Conservation (phyloP, 2,113 vertebrate species). For the Canis aureus region DNA sequence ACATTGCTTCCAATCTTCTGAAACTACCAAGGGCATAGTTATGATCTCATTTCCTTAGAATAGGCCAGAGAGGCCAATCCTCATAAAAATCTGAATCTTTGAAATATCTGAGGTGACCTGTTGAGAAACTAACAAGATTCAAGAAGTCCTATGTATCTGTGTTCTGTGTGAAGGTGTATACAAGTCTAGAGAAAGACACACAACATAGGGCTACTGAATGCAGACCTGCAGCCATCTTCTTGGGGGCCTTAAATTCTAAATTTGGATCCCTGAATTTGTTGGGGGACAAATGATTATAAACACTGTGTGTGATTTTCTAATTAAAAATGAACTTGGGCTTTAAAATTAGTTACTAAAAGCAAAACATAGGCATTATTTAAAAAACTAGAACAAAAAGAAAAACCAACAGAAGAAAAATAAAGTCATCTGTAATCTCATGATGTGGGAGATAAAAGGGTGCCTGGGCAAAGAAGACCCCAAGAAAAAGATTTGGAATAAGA, state of each 20-base stretch:
- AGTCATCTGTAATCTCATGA: neutral
- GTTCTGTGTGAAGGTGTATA: accelerated
- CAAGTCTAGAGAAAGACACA: neutral
- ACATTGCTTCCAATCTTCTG: neutral
- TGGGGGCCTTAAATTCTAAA: neutral
- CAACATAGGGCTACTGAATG: neutral
- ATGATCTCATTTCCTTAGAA: neutral
- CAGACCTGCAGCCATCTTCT: neutral
- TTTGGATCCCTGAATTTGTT: neutral
- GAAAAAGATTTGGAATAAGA: neutral
- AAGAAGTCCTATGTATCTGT: neutral
- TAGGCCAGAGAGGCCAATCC: neutral
- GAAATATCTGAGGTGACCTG: neutral
- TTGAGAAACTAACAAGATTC: neutral
- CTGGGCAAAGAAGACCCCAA: neutral
- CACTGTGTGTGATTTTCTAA: neutral
- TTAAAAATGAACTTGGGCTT: neutral
- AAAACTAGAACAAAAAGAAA: neutral
- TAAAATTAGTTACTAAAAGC: neutral
- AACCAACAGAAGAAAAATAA: neutral
- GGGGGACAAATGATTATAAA: neutral
- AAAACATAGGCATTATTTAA: neutral
- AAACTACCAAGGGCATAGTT: neutral
- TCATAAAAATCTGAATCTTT: neutral
- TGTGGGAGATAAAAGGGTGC: neutral